A percentile compares a stretch with the other conserved stretches of the same genome.
phyloP scores from a whole-genome alignment of 2,797 vertebrate genomes.

The Halcyon leucocephala region DNA sequence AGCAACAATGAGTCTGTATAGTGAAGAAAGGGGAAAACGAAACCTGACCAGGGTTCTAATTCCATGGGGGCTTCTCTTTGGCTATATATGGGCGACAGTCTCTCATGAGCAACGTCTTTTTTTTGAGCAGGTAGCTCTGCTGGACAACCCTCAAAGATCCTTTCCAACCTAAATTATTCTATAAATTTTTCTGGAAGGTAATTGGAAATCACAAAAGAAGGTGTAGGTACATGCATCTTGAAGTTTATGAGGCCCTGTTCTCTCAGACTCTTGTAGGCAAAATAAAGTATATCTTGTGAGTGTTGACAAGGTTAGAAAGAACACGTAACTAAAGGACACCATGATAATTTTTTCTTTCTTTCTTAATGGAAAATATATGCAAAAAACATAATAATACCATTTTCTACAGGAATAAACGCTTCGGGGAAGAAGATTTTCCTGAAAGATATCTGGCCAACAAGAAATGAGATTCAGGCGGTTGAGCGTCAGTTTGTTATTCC shows the following conservation, averaged over 20 bases:
- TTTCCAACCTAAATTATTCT: neutral
- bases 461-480: constrained; percentile 93
- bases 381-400: neutral
- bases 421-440: constrained; percentile 89
- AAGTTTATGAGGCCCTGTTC: neutral
- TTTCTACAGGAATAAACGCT: constrained; percentile 81
- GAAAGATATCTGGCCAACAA: constrained; percentile 94
- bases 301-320: neutral
- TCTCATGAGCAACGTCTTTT: neutral
- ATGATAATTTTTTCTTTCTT: neutral
- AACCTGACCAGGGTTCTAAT: neutral
- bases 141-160: neutral
- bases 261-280: neutral
- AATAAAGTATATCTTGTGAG: neutral
- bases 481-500: constrained; percentile 93
- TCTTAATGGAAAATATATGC: neutral
- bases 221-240: neutral
- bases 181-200: neutral
- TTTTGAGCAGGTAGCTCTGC: neutral
- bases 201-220: neutral
- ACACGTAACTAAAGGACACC: neutral
- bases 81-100: neutral
- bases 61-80: neutral
- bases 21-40: neutral
- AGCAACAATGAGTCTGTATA: neutral